A percentile compares a stretch with the other conserved stretches of the same genome.
These are phyloP conservation scores for Sphyrna mokarran DNA, from an alignment of 2,113 vertebrate species.

Conservation along the genomic window DNA sequence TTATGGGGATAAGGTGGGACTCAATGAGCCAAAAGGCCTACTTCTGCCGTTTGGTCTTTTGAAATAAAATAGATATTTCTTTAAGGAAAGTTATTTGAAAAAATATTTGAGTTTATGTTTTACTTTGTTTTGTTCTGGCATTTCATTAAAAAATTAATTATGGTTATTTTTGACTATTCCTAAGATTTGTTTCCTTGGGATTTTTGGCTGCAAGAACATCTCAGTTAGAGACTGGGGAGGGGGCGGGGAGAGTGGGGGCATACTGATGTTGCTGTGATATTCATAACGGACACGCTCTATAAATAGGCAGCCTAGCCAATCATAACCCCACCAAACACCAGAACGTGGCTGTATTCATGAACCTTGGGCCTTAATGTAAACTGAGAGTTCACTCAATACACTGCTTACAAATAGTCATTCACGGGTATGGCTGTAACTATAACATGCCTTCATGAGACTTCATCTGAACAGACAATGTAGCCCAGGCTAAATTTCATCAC, in stretches of 20 bases:
- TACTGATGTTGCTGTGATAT: neutral
- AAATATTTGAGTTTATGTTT: neutral
- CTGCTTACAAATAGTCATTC: neutral
- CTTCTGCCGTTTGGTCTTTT: too few species aligned
- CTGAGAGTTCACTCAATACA: neutral
- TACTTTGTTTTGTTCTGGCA: neutral
- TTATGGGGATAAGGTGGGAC: too few species aligned
- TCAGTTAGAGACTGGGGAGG: neutral
- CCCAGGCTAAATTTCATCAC: neutral
- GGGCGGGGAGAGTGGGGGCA: too few species aligned
- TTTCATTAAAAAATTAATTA: slow-evolving; percentile 5
- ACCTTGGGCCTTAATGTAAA: neutral
- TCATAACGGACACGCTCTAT: neutral
- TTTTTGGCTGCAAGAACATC: neutral
- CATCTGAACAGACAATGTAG: neutral
- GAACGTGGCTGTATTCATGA: neutral
- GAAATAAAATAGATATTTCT: neutral
- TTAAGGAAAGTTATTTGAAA: neutral
- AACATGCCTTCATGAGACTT: neutral
- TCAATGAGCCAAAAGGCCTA: too few species aligned
- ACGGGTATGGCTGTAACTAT: neutral
- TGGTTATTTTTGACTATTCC: neutral
- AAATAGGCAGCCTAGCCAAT: neutral
- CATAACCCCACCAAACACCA: neutral
- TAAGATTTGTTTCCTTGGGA: neutral